Conservation (phyloP, 2,113 vertebrate genomes). For the Morone chrysops region DNA sequence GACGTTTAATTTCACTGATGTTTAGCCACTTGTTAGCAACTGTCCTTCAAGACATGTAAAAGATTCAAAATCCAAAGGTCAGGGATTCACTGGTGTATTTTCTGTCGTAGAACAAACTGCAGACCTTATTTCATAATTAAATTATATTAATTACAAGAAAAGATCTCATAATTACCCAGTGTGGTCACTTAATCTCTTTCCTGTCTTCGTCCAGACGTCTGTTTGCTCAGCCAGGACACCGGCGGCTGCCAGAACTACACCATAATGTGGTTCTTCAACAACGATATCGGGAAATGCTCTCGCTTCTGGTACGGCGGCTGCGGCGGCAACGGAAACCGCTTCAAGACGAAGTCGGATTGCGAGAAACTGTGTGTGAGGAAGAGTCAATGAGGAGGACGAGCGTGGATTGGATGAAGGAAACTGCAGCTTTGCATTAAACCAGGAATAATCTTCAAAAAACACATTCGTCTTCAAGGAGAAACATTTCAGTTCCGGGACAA, state of each 20-base stretch:
- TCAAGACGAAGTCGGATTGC: constrained; percentile 83
- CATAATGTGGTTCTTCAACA: constrained; percentile 86
- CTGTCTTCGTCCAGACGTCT: constrained; percentile 73
- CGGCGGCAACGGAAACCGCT: constrained; percentile 87
- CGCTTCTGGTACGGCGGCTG: constrained; percentile 90
- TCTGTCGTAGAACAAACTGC: too few relatives aligned
- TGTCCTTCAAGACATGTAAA: too few relatives aligned
- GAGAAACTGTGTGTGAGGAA: constrained; percentile 70
- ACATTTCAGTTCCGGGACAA: too few relatives aligned
- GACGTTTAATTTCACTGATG: too few relatives aligned
- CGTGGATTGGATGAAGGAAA: not conserved
- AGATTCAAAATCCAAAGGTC: too few relatives aligned
- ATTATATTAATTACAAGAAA: too few relatives aligned
- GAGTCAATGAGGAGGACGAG: constrained; percentile 18
- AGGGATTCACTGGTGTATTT: too few relatives aligned
- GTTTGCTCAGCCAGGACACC: constrained; percentile 69
- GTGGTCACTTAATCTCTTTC: not conserved
- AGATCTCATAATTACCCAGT: not conserved
- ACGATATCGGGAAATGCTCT: constrained; percentile 69
- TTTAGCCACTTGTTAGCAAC: too few relatives aligned
- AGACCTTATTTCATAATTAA: too few relatives aligned
- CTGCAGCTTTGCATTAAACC: not conserved
- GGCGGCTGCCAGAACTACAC: constrained; percentile 82
- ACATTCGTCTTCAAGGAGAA: not conserved
- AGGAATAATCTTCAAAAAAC: too few relatives aligned